A percentile compares a stretch with the other conserved stretches of the same genome.
phyloP scores from a whole-genome alignment of 1,140 invertebrate species.

The Lutraria rhynchaena region DNA sequence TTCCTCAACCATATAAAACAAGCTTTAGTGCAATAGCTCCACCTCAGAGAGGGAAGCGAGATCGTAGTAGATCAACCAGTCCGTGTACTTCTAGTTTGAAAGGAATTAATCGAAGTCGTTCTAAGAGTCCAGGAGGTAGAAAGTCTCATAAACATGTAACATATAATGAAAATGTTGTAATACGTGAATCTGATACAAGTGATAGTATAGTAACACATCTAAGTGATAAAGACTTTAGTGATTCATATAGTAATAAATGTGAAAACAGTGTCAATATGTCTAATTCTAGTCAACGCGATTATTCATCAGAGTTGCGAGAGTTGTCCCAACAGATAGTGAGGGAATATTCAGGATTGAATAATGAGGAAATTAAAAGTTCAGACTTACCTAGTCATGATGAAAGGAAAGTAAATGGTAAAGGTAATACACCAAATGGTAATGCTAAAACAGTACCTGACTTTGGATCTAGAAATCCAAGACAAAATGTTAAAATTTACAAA shows the following conservation, averaged over 20 bases:
- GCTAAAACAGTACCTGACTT: constrained; percentile 12
- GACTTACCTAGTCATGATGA: constrained; percentile 31
- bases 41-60: constrained; percentile 59
- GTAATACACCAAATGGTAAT: constrained; percentile 46
- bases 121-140: constrained; percentile 60
- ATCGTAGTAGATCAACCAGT: constrained; percentile 67
- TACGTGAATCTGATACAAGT: constrained; percentile 68
- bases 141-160: constrained; percentile 66
- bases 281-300: constrained; percentile 55
- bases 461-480: constrained; percentile 18
- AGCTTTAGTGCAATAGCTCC: constrained; percentile 72
- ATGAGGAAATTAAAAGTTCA: constrained; percentile 6
- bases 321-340: constrained; percentile 68
- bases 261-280: constrained; percentile 38
- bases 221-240: constrained; percentile 45
- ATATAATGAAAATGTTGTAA: constrained; percentile 68
- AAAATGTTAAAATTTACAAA: constrained; percentile 7
- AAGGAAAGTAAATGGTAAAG: constrained; percentile 4
- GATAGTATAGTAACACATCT: constrained; percentile 68
- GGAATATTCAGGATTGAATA: constrained; percentile 30
- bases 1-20: constrained; percentile 72
- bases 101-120: constrained; percentile 49
- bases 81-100: constrained; percentile 62
- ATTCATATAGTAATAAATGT: constrained; percentile 33
- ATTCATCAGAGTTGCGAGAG: constrained; percentile 67